Evolutionary conservation across 2,113 vertebrate genomes (phyloP).

Genomic region (Poeciliopsis occidentalis): DNA sequence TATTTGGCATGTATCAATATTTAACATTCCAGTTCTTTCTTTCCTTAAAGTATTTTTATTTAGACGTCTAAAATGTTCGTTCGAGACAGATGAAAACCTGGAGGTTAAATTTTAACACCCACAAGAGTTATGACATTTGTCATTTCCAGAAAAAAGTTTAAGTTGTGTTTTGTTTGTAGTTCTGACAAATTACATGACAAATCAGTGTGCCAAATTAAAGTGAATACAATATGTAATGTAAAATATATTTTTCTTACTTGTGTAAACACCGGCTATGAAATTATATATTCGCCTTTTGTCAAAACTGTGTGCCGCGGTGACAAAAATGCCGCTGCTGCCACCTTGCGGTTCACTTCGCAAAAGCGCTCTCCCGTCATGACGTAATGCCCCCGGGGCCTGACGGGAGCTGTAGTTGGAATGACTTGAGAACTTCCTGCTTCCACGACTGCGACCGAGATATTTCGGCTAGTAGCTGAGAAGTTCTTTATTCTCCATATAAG

Average conservation of each 20-base stretch:
- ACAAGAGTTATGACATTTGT: no score
- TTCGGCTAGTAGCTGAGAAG: slow-evolving; percentile 23
- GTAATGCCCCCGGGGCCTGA: slow-evolving; percentile 9
- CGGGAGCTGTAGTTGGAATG: slow-evolving; percentile 61
- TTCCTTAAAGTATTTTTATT: no score
- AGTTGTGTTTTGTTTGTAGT: no score
- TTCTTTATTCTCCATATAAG: slow-evolving; percentile 9
- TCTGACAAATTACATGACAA: no score
- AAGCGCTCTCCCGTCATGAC: background rate
- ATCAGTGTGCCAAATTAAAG: background rate
- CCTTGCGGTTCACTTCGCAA: background rate
- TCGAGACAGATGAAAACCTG: no score
- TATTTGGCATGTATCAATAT: background rate
- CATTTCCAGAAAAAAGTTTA: no score
- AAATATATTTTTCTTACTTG: background rate
- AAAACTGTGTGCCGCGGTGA: no score
- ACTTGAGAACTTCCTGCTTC: slow-evolving; percentile 68
- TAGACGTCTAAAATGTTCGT: no score
- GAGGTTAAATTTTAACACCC: no score
- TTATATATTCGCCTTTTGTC: no score
- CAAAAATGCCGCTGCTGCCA: slow-evolving; percentile 21
- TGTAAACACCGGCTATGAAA: background rate
- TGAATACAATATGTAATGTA: background rate
- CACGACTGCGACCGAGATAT: slow-evolving; percentile 21
- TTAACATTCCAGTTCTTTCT: no score